Evolutionary conservation across 1,140 invertebrate species (phyloP), one percentile per base, ranked within the genome.

Genomic region (Himalopsyche phryganea): DNA sequence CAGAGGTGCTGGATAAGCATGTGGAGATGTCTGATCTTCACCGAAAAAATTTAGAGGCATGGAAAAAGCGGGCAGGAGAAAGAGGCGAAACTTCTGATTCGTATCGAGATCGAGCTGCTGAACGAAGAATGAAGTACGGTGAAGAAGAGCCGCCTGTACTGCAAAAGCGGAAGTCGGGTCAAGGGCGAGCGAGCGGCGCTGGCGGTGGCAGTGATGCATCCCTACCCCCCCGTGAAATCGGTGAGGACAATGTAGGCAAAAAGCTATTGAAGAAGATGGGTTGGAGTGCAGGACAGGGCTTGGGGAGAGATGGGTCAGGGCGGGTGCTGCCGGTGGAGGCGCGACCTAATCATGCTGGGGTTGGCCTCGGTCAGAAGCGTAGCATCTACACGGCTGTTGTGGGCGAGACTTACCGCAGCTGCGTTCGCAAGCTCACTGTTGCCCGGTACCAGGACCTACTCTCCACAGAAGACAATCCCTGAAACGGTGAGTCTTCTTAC

Each of bases 181-280:
- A 68, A 40, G 15, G 17, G 9, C 7, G n/a, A 14, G 19, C 20
- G 40, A 6, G 41, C 50, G 9, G 50, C 42, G 19, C 86, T 86
- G 2, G 86, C 84, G 0, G 81, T 82, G 53, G n/a, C 23, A 3
- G 23, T 28, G 23, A 9, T n/a, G n/a, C n/a, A n/a, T 48, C 45
- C n/a, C 47, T 44, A 18, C 23, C 33, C 4, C 54, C 54, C 19
- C 54, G 17, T n/a, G 88, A 87, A 0, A 92, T 97, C 44, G 89
- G 90, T 11, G 86, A 88, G 0, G 89, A 90, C 58, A 95, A 94
- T 72, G 88, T 96, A 65, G 94, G 94, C 1, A 96, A 89, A 75
- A 91, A 92, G 73, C 79, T 99, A 65, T 72, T 99, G 38, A 94
- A 98, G 75, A 98, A 96, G 76, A 98, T 98, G 96, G 97, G 97